Evolutionary conservation across 2,888 invertebrate genomes (phyloP).

Genomic region (Calameuta pallipes): DNA sequence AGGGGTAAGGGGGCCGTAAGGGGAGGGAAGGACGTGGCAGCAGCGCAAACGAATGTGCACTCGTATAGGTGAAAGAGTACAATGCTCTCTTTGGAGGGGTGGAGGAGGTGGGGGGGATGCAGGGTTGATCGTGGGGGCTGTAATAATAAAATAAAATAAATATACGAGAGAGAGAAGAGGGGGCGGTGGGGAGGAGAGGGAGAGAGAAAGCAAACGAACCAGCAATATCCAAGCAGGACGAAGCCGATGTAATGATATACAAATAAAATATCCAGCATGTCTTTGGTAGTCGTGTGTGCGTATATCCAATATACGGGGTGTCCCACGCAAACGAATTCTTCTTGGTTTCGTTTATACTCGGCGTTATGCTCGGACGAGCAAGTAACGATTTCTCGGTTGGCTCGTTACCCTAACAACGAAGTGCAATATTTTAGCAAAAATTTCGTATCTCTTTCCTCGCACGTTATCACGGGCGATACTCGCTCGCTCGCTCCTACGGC

Average conservation of each 20-base stretch:
- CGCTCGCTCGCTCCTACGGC: no score
- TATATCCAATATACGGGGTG: slow-evolving; percentile 3
- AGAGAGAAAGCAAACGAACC: slow-evolving; percentile 19
- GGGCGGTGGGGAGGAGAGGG: neutral
- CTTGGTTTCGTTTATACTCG: no score
- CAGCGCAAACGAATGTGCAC: no score
- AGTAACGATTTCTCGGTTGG: no score
- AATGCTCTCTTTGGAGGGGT: slow-evolving; percentile 2
- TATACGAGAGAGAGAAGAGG: slow-evolving; percentile 10
- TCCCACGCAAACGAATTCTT: neutral
- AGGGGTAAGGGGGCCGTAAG: slow-evolving; percentile 14
- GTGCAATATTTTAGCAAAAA: no score
- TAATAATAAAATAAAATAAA: slow-evolving; percentile 36
- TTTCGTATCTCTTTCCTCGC: no score
- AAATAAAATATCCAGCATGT: slow-evolving; percentile 56
- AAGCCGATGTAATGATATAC: slow-evolving; percentile 58
- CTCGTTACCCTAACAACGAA: no score
- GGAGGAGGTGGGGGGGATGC: slow-evolving; percentile 14
- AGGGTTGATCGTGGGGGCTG: slow-evolving; percentile 9
- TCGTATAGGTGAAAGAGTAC: neutral
- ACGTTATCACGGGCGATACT: no score
- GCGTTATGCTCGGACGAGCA: no score
- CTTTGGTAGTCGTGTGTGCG: slow-evolving; percentile 11
- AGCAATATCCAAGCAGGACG: slow-evolving; percentile 26
- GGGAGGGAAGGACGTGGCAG: neutral